Evolutionary conservation across 2,888 invertebrate species (phyloP).

Genomic region (Galeruca laticollis): DNA sequence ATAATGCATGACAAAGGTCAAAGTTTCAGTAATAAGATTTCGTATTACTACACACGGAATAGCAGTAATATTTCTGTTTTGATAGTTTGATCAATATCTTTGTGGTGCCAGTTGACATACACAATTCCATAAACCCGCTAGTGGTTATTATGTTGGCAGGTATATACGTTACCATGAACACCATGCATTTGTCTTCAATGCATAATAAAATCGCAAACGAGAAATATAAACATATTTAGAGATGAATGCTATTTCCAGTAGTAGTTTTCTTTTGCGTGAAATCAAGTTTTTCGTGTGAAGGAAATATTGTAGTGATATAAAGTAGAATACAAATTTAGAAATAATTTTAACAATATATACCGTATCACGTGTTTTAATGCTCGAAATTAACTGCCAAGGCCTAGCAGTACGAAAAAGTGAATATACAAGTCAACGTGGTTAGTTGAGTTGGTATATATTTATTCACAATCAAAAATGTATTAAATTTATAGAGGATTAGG

Average conservation of each 20-base stretch:
- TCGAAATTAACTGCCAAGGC: too few relatives aligned
- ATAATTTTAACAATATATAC: too few relatives aligned
- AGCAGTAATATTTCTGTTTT: constrained; percentile 31
- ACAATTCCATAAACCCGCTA: constrained; percentile 21
- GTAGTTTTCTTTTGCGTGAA: background rate
- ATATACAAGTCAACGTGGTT: too few relatives aligned
- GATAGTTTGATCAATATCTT: constrained; percentile 35
- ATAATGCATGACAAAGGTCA: constrained; percentile 31
- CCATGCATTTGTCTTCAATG: constrained; percentile 5
- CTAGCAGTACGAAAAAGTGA: too few relatives aligned
- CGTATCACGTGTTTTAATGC: too few relatives aligned
- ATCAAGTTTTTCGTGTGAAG: too few relatives aligned
- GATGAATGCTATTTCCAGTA: background rate
- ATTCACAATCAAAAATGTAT: too few relatives aligned
- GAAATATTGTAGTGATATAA: too few relatives aligned
- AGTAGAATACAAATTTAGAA: too few relatives aligned
- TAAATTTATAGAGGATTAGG: too few relatives aligned
- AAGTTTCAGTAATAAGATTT: constrained; percentile 32
- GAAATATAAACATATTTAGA: background rate
- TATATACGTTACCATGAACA: constrained; percentile 16
- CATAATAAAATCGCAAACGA: constrained; percentile 4
- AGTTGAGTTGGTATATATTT: too few relatives aligned
- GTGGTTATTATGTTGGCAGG: constrained; percentile 17
- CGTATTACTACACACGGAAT: constrained; percentile 32
- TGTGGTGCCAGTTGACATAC: constrained; percentile 32